Conservation (phyloP, 2,797 vertebrate species). For the Rhynchotus rufescens region DNA sequence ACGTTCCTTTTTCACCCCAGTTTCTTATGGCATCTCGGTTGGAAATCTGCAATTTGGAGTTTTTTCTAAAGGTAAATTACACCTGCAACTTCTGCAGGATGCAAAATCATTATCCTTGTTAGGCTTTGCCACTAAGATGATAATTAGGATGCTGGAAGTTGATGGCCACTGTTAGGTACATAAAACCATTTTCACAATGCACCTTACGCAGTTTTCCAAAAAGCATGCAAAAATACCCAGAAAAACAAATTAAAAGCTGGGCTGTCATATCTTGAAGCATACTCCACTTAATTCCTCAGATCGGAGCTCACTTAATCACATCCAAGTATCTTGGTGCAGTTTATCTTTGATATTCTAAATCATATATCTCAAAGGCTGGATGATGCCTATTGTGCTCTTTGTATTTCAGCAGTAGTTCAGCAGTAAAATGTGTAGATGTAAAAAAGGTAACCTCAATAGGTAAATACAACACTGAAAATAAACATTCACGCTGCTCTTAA, state of each 20-base stretch:
- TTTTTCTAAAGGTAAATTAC: not conserved
- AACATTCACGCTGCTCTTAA: not conserved
- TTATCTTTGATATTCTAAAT: not conserved
- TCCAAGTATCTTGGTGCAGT: not conserved
- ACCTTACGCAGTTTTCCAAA: not conserved
- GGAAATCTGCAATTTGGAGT: not conserved
- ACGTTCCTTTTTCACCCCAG: not conserved
- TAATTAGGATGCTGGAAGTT: not conserved
- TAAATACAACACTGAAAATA: constrained; percentile 1
- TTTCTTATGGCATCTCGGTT: not conserved
- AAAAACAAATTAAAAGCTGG: not conserved
- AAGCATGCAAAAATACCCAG: not conserved
- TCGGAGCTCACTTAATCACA: not conserved
- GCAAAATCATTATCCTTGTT: accelerated
- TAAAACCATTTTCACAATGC: not conserved
- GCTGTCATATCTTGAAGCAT: not conserved
- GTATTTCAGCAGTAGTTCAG: not conserved
- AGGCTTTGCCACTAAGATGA: not conserved
- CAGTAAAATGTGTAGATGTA: not conserved
- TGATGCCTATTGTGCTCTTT: not conserved
- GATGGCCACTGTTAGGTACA: not conserved
- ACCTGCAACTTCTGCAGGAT: not conserved
- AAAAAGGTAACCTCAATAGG: not conserved
- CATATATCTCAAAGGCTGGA: not conserved
- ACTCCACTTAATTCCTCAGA: not conserved